Conservation (phyloP, 30 jellyfish, hydroid and myxozoan genomes). For the Aurelia coerulea region DNA sequence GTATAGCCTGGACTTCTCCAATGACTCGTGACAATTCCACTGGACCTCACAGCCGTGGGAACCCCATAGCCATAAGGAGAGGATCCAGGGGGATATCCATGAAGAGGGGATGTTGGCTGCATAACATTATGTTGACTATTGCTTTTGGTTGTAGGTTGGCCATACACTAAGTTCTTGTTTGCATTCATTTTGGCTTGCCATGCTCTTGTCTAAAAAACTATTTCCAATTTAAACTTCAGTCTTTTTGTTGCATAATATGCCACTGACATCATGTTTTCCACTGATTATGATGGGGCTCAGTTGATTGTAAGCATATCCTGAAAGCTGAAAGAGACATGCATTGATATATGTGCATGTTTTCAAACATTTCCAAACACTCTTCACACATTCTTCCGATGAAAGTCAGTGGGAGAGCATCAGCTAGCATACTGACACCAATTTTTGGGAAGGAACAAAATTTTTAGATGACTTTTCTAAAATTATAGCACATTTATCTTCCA, state of each 20-base stretch:
- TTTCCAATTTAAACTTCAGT: background rate
- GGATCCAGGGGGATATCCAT: conserved; percentile 68
- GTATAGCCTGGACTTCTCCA: conserved; percentile 61
- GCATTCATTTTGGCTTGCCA: conserved; percentile 62
- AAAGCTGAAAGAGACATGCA: background rate
- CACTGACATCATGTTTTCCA: background rate
- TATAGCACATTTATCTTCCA: too few species aligned
- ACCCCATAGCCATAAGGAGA: conserved; percentile 53
- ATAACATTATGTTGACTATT: conserved; percentile 63
- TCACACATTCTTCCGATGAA: too few species aligned
- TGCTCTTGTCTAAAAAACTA: conserved; percentile 59
- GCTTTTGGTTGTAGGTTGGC: conserved; percentile 43
- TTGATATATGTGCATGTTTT: background rate
- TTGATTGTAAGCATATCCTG: background rate
- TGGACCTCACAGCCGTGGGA: conserved; percentile 48
- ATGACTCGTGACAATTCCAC: conserved; percentile 51
- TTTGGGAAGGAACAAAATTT: too few species aligned
- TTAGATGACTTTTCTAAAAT: too few species aligned
- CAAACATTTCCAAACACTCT: too few species aligned
- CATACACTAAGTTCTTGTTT: conserved; percentile 66
- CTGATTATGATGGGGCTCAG: background rate
- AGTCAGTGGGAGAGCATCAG: too few species aligned
- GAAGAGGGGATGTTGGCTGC: conserved; percentile 75
- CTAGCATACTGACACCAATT: too few species aligned
- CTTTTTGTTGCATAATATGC: background rate